phyloP scores from a whole-genome alignment of 2,888 invertebrate species.

The Drosophila demipolita region DNA sequence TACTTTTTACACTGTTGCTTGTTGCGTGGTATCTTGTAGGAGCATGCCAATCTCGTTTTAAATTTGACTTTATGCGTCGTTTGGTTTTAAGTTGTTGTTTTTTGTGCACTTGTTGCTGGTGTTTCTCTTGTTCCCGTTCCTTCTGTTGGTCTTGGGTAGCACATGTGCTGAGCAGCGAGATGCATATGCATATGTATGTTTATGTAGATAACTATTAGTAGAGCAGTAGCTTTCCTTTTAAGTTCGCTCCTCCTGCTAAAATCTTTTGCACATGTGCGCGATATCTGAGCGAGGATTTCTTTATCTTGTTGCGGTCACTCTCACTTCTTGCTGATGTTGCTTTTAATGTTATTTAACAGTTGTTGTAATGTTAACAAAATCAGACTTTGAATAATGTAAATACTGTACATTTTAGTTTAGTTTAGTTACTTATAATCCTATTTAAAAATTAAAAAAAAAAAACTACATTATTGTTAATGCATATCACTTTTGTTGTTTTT shows the following conservation, averaged over 20 bases:
- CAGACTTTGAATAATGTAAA: slow-evolving; percentile 38
- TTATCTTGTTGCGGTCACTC: slow-evolving; percentile 8
- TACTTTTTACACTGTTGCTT: not conserved
- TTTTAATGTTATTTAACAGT: slow-evolving; percentile 35
- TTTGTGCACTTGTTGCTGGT: slow-evolving; percentile 35
- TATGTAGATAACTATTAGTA: slow-evolving; percentile 42
- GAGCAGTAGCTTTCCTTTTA: slow-evolving; percentile 15
- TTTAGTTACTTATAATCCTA: slow-evolving; percentile 19
- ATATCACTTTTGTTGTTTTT: slow-evolving; percentile 48
- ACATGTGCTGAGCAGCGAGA: slow-evolving; percentile 31
- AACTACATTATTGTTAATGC: slow-evolving; percentile 42
- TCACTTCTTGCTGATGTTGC: not conserved
- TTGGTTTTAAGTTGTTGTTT: slow-evolving; percentile 17
- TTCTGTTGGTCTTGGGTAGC: slow-evolving; percentile 20
- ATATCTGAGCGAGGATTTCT: slow-evolving; percentile 20
- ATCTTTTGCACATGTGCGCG: slow-evolving; percentile 38
- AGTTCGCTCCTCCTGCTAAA: not conserved
- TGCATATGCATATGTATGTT: slow-evolving; percentile 4
- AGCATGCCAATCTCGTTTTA: slow-evolving; percentile 26
- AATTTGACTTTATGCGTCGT: slow-evolving; percentile 49
- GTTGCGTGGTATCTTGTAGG: slow-evolving; percentile 27
- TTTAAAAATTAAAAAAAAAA: slow-evolving; percentile 17
- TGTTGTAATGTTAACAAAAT: slow-evolving; percentile 22
- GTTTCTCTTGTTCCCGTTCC: slow-evolving; percentile 13
- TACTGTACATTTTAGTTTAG: slow-evolving; percentile 29